A percentile compares a stretch with the other conserved stretches of the same genome.
Conservation (phyloP, 1,140 invertebrate genomes). For the Sweltsa coloradensis region DNA sequence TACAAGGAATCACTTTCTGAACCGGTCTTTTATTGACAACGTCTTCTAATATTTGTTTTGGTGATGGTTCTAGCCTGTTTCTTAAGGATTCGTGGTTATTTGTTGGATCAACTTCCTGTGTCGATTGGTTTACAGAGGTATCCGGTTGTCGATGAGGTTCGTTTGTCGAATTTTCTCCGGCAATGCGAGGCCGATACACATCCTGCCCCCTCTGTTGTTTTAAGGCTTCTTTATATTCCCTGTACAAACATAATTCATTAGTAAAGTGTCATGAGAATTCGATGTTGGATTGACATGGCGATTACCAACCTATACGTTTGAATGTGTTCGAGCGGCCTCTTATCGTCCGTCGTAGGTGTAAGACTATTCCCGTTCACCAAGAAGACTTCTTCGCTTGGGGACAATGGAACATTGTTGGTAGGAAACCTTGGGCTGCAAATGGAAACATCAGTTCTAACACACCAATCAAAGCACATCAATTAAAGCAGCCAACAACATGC, state of each 20-base stretch:
- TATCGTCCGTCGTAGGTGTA: constrained; percentile 41
- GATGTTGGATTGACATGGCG: background rate
- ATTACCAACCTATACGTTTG: constrained; percentile 67
- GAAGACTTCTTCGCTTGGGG: constrained; percentile 12
- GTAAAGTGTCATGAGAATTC: background rate
- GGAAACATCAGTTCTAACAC: constrained; percentile 11
- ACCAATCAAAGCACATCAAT: constrained; percentile 10
- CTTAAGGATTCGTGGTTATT: background rate
- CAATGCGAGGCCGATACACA: constrained; percentile 40
- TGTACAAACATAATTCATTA: constrained; percentile 23
- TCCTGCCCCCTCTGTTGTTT: constrained; percentile 64
- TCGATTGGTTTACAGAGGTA: constrained; percentile 1
- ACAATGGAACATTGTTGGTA: constrained; percentile 11
- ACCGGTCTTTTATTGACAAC: constrained; percentile 37
- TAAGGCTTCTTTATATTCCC: constrained; percentile 80
- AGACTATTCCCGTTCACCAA: constrained; percentile 12
- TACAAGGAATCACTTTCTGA: constrained; percentile 42
- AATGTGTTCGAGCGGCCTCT: constrained; percentile 56
- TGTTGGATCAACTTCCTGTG: background rate
- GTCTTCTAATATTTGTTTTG: constrained; percentile 21
- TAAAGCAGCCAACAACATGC: too few relatives aligned
- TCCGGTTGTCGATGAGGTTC: background rate
- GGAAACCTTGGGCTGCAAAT: constrained; percentile 13
- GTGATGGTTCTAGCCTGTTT: constrained; percentile 2
- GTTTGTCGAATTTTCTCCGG: constrained; percentile 1